Conservation (phyloP, 2,113 vertebrate genomes). For the Tringa solitaria region DNA sequence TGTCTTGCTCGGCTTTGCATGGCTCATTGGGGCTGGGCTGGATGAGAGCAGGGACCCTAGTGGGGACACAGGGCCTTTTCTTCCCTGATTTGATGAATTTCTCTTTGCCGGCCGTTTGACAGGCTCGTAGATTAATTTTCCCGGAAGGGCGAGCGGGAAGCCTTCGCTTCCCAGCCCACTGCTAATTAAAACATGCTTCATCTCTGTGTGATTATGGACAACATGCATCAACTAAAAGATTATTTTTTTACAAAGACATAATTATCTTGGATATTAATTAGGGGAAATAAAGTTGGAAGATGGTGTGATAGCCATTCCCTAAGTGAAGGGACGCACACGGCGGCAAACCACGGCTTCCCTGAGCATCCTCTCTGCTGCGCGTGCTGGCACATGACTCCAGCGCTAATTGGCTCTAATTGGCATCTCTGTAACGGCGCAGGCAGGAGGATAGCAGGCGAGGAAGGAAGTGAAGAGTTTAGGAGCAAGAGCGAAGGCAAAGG, state of each 20-base stretch:
- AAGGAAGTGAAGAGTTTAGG: background rate
- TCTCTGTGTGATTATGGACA: rapidly evolving
- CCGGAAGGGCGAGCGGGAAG: rapidly evolving
- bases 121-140: background rate
- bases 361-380: background rate
- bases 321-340: rapidly evolving
- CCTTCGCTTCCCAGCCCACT: background rate
- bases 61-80: background rate
- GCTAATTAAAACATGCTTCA: background rate
- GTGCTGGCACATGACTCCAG: rapidly evolving
- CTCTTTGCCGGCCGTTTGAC: background rate
- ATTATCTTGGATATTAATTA: background rate
- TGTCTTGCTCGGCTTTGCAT: rapidly evolving
- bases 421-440: rapidly evolving
- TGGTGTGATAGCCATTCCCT: background rate
- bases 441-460: background rate
- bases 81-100: background rate
- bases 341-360: background rate
- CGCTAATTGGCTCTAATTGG: background rate
- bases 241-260: background rate
- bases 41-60: background rate
- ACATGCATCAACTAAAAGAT: rapidly evolving
- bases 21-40: rapidly evolving
- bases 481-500: background rate
- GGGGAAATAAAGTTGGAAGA: background rate